phyloP scores from a whole-genome alignment of 2,797 vertebrate genomes.

The Pangasius mekongensis region DNA sequence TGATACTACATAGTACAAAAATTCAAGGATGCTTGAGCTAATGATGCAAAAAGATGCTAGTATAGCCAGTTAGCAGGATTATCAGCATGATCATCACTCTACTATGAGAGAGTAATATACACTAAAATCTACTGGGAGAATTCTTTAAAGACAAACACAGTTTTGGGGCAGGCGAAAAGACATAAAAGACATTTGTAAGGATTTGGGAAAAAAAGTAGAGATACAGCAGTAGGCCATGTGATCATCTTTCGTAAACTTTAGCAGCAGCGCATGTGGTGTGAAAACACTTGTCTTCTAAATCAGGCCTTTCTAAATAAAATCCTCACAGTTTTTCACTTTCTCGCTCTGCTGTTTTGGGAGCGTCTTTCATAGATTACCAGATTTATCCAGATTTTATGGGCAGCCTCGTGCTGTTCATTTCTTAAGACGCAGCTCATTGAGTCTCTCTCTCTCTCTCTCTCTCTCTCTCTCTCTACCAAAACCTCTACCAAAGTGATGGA shows the following conservation, averaged over 20 bases:
- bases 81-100: neutral
- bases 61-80: neutral
- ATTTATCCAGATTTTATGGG: conserved; percentile 23
- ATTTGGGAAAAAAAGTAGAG: neutral
- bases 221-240: neutral
- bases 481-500: too few relatives aligned
- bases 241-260: neutral
- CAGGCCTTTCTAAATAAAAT: neutral
- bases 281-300: conserved; percentile 10
- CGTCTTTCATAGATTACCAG: conserved; percentile 3
- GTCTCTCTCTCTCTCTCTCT: neutral
- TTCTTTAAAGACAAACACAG: neutral
- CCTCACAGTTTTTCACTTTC: neutral
- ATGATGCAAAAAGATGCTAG: neutral
- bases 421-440: neutral
- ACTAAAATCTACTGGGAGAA: neutral
- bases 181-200: neutral
- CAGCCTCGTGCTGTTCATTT: neutral
- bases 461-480: neutral
- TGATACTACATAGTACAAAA: neutral
- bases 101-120: neutral
- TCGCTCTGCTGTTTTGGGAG: conserved; percentile 11
- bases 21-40: neutral
- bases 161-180: neutral
- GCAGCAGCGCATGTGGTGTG: neutral